phyloP scores from a whole-genome alignment of 2,797 vertebrate genomes.

The Neosilurus mollespiculum region DNA sequence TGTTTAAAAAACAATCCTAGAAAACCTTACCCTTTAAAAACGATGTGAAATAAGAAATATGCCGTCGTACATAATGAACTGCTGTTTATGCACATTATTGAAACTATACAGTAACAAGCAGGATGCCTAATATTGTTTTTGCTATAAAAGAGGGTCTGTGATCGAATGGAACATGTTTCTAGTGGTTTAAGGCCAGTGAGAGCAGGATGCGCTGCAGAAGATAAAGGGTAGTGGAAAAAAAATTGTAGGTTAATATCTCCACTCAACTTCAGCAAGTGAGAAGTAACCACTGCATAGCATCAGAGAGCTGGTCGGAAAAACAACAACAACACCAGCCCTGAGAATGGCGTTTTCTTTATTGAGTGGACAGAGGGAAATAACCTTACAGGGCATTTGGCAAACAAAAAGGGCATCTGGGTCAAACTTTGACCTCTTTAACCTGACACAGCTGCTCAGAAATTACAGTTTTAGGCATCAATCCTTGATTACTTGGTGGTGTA shows the following conservation, averaged over 20 bases:
- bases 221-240: conserved; percentile 69
- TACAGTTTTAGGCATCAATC: neutral
- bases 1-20: neutral
- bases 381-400: neutral
- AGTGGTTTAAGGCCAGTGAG: conserved; percentile 33
- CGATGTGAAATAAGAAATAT: neutral
- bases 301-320: conserved; percentile 55
- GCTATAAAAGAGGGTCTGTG: conserved; percentile 31
- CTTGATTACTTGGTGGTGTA: neutral
- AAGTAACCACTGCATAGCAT: conserved; percentile 61
- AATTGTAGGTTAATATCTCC: conserved; percentile 63
- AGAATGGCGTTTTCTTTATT: conserved; percentile 17
- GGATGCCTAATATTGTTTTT: conserved; percentile 17
- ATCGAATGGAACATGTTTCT: conserved; percentile 36
- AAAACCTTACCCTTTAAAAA: neutral
- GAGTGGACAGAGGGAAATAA: conserved; percentile 44
- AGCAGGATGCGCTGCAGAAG: conserved; percentile 58
- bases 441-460: conserved; percentile 10
- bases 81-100: neutral
- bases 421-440: conserved; percentile 16
- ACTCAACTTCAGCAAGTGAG: conserved; percentile 51
- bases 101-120: neutral
- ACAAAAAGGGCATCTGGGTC: neutral
- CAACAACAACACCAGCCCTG: conserved; percentile 5
- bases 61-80: neutral